A percentile compares a stretch with the other conserved stretches of the same genome.
Evolutionary conservation across 2,797 vertebrate species (phyloP).

Genomic region (Rhinatrema bivittatum): DNA sequence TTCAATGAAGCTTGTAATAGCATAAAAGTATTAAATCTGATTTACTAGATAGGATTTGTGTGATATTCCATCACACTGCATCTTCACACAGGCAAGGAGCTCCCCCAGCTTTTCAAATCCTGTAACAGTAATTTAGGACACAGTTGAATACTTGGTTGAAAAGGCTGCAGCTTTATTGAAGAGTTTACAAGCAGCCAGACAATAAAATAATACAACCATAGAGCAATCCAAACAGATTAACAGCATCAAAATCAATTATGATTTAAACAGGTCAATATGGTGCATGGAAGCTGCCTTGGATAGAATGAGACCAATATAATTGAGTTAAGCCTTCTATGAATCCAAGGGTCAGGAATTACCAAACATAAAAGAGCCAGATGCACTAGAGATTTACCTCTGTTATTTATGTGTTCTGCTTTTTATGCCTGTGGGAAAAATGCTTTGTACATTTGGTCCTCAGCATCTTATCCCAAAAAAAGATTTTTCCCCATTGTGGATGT

Average conservation of each 20-base stretch:
- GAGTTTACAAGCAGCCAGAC: slow-evolving; percentile 11
- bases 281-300: fast-evolving
- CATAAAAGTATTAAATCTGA: slow-evolving; percentile 39
- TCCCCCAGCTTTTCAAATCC: slow-evolving; percentile 2
- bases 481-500: no score
- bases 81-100: slow-evolving; percentile 9
- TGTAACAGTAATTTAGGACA: slow-evolving; percentile 5
- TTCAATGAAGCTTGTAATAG: slow-evolving; percentile 37
- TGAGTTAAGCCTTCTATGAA: no score
- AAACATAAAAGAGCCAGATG: no score
- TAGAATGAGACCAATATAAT: neutral
- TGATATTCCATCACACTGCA: slow-evolving; percentile 16
- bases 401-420: no score
- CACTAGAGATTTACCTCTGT: no score
- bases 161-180: slow-evolving; percentile 11
- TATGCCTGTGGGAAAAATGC: no score
- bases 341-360: no score
- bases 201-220: slow-evolving; percentile 1
- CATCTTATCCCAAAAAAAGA: no score
- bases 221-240: slow-evolving; percentile 10
- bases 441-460: no score
- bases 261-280: neutral
- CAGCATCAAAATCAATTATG: slow-evolving; percentile 15
- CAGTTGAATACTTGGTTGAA: neutral
- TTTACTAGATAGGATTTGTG: slow-evolving; percentile 39